A percentile compares a stretch with the other conserved stretches of the same genome.
These are phyloP conservation scores for Phenacoccus solenopsis DNA, from an alignment of 1,140 invertebrate genomes.

Conservation along the genomic window DNA sequence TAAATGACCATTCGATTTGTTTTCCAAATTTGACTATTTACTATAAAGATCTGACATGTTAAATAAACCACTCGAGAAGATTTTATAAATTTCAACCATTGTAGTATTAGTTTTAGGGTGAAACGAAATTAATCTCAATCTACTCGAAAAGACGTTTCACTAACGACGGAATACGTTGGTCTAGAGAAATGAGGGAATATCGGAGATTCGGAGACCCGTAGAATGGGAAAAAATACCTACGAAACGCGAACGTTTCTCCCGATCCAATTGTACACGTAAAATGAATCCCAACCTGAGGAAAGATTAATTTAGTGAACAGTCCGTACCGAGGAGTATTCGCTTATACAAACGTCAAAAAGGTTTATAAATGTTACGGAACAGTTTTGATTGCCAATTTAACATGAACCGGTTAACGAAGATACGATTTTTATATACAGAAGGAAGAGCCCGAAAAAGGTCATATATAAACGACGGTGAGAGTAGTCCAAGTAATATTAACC, in stretches of 20 bases:
- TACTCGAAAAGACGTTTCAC: not conserved
- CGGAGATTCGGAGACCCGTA: no score
- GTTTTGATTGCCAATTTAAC: not conserved
- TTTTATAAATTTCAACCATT: not conserved
- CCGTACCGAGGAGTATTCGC: not conserved
- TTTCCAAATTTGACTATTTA: no score
- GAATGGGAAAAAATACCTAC: no score
- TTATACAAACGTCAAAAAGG: not conserved
- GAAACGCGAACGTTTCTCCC: no score
- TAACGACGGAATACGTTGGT: not conserved
- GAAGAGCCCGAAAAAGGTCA: not conserved
- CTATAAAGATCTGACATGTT: no score
- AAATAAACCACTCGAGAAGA: no score
- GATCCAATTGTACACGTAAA: no score
- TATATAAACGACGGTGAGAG: no score
- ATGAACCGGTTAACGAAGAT: not conserved
- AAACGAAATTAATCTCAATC: not conserved
- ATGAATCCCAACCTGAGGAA: not conserved
- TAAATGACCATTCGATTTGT: no score
- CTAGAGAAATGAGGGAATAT: no score
- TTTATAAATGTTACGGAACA: not conserved
- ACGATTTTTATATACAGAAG: not conserved
- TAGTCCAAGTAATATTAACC: not conserved
- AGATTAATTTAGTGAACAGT: not conserved
- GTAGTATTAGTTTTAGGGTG: not conserved